Conservation (phyloP, 1,140 invertebrate species). For the silkworm (Bombyx mori) region ASM3026992v2 NC_085115.1:5313501-5314000, state of each 20-base stretch:
- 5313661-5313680: too few relatives aligned
- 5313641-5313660: too few relatives aligned
- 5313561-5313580: constrained; percentile 48
- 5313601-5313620: constrained; percentile 25
- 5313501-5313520: constrained; percentile 5
- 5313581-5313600: constrained; percentile 38
- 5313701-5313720: constrained; percentile 2
- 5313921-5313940: too few relatives aligned
- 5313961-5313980: too few relatives aligned
- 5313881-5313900: too few relatives aligned
- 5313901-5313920: too few relatives aligned
- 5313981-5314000: too few relatives aligned
- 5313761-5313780: constrained; percentile 24
- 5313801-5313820: constrained; percentile 24
- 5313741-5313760: constrained; percentile 9
- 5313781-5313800: constrained; percentile 20
- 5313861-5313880: background rate
- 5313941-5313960: too few relatives aligned
- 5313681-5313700: too few relatives aligned
- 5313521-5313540: constrained; percentile 43
- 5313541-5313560: constrained; percentile 57
- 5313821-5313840: constrained; percentile 34
- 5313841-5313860: background rate
- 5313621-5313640: constrained; percentile 6
- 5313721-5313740: background rate